Evolutionary conservation across 2,113 vertebrate species (phyloP).

Genomic region (Verasper variegatus): DNA sequence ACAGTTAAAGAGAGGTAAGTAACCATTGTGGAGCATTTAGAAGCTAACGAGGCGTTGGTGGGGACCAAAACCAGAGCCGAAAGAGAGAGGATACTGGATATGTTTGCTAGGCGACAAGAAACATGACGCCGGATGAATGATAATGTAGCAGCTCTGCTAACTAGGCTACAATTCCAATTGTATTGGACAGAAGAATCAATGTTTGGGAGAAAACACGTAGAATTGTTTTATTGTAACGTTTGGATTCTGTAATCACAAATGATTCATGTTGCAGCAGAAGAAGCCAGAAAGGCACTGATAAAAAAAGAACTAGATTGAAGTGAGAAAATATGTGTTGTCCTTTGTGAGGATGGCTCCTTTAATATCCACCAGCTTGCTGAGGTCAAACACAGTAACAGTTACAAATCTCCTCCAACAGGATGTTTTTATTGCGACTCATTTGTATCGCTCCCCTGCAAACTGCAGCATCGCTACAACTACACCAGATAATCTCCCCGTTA

Average conservation of each 20-base stretch:
- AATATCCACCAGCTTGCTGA: not conserved
- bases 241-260: not conserved
- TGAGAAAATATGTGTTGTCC: slow-evolving; percentile 2
- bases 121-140: too few species aligned
- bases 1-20: too few species aligned
- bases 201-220: too few species aligned
- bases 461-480: not conserved
- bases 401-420: slow-evolving; percentile 23
- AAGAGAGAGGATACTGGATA: too few species aligned
- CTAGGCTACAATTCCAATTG: too few species aligned
- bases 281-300: not conserved
- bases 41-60: too few species aligned
- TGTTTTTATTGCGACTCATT: slow-evolving; percentile 9
- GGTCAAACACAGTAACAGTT: slow-evolving; percentile 7
- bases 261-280: not conserved
- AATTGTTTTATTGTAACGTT: not conserved
- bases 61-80: too few species aligned
- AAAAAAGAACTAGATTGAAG: not conserved
- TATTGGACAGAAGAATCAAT: not conserved
- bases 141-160: too few species aligned
- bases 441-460: not conserved
- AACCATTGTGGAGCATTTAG: too few species aligned
- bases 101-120: too few species aligned
- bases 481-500: slow-evolving; percentile 5
- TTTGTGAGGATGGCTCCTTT: slow-evolving; percentile 14